These are phyloP conservation scores for Aleiodes sp. DNA, from an alignment of 1,140 invertebrate species.

Conservation along the genomic window DNA sequence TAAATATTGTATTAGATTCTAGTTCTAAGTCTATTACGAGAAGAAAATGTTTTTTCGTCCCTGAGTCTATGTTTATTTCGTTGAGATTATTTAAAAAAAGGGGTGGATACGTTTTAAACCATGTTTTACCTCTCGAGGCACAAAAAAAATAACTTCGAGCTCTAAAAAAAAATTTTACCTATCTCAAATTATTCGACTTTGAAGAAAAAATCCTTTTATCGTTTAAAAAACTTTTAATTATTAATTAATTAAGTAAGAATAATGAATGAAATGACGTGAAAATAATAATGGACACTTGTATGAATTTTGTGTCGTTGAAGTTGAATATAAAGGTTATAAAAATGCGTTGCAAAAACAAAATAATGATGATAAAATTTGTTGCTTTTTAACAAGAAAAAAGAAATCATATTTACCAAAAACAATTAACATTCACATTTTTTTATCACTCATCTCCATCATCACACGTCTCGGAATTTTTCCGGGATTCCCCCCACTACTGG, in stretches of 20 bases:
- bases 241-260: slow-evolving; percentile 11
- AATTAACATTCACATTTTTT: too few species aligned
- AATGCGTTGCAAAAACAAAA: background rate
- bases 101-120: background rate
- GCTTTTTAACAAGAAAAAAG: background rate
- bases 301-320: slow-evolving; percentile 1
- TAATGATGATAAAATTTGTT: background rate
- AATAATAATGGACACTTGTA: background rate
- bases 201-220: background rate
- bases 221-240: background rate
- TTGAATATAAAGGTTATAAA: slow-evolving; percentile 4
- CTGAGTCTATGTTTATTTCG: background rate
- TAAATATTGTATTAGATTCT: slow-evolving; percentile 17
- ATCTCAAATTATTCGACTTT: slow-evolving; percentile 6
- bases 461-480: background rate
- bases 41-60: background rate
- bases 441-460: slow-evolving; percentile 3
- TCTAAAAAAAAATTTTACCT: slow-evolving; percentile 1
- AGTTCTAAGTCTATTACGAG: background rate
- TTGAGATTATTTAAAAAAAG: slow-evolving; percentile 4
- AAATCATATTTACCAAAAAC: background rate
- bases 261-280: background rate
- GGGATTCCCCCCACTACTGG: too few species aligned
- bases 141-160: background rate
- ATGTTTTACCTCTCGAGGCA: background rate